Evolutionary conservation across 2,888 invertebrate genomes (phyloP).

Genomic region (Drosophila longiperda): DNA sequence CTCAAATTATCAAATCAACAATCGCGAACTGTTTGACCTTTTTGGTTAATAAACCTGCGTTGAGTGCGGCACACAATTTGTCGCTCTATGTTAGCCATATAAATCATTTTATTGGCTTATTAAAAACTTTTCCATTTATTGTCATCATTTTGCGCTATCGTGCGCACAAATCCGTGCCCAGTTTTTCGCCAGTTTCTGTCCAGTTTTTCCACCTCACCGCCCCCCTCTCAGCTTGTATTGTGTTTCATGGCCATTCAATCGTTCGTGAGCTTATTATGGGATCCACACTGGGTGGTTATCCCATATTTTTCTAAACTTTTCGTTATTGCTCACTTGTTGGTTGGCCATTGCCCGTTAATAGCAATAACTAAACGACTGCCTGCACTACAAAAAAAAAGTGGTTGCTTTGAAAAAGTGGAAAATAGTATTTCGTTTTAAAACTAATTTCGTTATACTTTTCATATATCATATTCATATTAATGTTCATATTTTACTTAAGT

Average conservation of each 20-base stretch:
- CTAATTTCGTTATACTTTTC: background rate
- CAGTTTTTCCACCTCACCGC: slow-evolving; percentile 17
- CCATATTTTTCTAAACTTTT: slow-evolving; percentile 81
- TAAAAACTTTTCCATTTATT: slow-evolving; percentile 84
- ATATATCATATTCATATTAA: background rate
- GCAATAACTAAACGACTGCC: slow-evolving; percentile 31
- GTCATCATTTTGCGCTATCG: slow-evolving; percentile 82
- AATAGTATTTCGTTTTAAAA: background rate
- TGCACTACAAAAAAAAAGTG: slow-evolving; percentile 4
- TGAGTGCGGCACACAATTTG: slow-evolving; percentile 39
- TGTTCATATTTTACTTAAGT: background rate
- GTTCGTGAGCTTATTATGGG: slow-evolving; percentile 76
- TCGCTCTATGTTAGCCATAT: slow-evolving; percentile 62
- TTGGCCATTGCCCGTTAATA: slow-evolving; percentile 56
- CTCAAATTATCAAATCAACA: slow-evolving; percentile 59
- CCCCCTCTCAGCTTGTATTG: slow-evolving; percentile 60
- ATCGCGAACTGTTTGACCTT: slow-evolving; percentile 27
- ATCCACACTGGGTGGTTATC: slow-evolving; percentile 59
- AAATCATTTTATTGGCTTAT: slow-evolving; percentile 83
- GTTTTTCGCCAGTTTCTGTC: slow-evolving; percentile 24
- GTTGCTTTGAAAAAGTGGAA: background rate
- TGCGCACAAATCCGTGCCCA: slow-evolving; percentile 78
- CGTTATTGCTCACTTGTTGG: slow-evolving; percentile 83
- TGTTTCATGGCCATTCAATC: slow-evolving; percentile 72
- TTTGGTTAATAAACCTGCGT: slow-evolving; percentile 46